Evolutionary conservation across 2,888 invertebrate genomes (phyloP).

Genomic region (Mythimna pallens): DNA sequence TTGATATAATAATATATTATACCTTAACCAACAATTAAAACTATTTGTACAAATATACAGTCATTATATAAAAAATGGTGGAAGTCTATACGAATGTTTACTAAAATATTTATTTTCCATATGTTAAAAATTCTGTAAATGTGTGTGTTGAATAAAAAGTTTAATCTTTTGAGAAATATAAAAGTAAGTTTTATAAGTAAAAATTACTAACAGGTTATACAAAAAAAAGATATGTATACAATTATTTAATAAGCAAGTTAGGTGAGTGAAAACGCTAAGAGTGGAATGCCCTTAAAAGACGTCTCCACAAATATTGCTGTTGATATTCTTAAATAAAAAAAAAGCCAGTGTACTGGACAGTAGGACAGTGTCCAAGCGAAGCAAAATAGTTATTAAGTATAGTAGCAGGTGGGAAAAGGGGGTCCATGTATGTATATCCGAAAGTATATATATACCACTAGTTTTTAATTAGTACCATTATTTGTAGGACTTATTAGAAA

Average conservation of each 20-base stretch:
- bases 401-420: too few species aligned
- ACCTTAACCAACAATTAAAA: slow-evolving; percentile 50
- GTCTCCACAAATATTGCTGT: too few species aligned
- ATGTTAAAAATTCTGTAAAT: slow-evolving; percentile 26
- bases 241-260: too few species aligned
- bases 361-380: neutral
- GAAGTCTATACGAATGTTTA: slow-evolving; percentile 40
- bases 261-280: too few species aligned
- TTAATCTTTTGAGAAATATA: neutral
- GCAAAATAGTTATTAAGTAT: too few species aligned
- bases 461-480: too few species aligned
- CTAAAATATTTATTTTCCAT: slow-evolving; percentile 26
- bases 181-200: neutral
- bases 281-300: too few species aligned
- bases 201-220: neutral
- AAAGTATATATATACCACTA: neutral
- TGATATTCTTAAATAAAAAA: too few species aligned
- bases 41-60: slow-evolving; percentile 66
- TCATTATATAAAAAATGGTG: slow-evolving; percentile 44
- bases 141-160: slow-evolving; percentile 6
- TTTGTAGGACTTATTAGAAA: too few species aligned
- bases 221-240: neutral
- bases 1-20: slow-evolving; percentile 55
- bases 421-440: neutral
- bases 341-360: too few species aligned